Base-by-base conservation (phyloP, 2,797 vertebrate genomes). In the Chiloscyllium punctatum region DNA sequence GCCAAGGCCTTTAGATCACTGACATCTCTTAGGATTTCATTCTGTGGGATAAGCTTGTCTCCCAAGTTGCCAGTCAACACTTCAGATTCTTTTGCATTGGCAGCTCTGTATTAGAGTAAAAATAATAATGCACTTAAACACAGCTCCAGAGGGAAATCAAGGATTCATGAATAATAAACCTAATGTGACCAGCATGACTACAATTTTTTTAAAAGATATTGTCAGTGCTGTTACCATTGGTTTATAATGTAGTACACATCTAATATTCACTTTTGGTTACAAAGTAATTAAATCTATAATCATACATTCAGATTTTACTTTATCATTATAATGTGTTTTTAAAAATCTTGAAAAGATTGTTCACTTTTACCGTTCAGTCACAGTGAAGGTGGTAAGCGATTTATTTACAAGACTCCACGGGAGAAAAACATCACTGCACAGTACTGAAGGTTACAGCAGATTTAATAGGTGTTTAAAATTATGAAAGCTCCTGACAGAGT, bases 1-100 rank as follows among this genome's bases (percentile, higher is more conserved):
- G 99, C 99, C 97, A 99, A 97, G 79, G 99, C 98, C 96, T 99
- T 99, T 96, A 99, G 98, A 97, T 99, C 99, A 1, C 99, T 99
- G 97, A 99, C 99, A 0, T 99, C 99, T 48, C 98, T 97, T 68
- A 99, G 98, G 96, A 99, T 99, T 97, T 99, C 99, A 96, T 98
- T 99, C 68, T 98, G 98, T 13, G 99, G 99, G 97, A 99, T 99
- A 96, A 99, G 97, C 92, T 99, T 99, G 97, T 99, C 99, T 62
- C 99, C 99, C 6, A 99, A 97, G 97, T 99, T 99, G 51, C 99
- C 99, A 0, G 99, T 99, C 96, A 99, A 97, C 30, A 99, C 99
- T 97, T 99, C 99, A 0, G 99, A 99, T 96, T 99, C 99, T 95
- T 99, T 99, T 95, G 98, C 98, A 62, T 99, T 99, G 69, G 99